Evolutionary conservation across 2,888 invertebrate species (phyloP).

Genomic region (Himalopsyche japonica): DNA sequence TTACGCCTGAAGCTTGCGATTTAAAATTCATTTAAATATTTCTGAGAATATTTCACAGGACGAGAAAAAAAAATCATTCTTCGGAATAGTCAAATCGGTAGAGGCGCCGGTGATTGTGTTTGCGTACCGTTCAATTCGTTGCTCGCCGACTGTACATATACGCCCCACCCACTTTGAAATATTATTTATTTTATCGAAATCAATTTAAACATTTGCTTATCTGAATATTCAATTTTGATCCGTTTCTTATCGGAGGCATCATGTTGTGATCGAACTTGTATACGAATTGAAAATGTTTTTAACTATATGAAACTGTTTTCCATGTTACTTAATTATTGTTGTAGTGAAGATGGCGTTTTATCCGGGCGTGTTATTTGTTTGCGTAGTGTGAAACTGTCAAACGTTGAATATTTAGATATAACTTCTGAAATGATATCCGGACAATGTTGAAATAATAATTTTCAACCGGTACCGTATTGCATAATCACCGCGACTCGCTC

Average conservation of each 20-base stretch:
- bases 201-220: background rate
- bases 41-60: background rate
- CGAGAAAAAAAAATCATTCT: background rate
- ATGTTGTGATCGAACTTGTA: constrained; percentile 36
- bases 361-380: constrained; percentile 10
- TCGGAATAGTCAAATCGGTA: background rate
- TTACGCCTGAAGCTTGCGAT: background rate
- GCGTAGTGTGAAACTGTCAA: background rate
- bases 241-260: constrained; percentile 2
- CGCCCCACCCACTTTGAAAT: background rate
- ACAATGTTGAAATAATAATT: background rate
- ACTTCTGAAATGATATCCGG: background rate
- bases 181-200: background rate
- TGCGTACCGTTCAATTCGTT: background rate
- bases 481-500: constrained; percentile 35
- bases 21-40: background rate
- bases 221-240: background rate
- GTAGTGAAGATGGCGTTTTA: constrained; percentile 10
- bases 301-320: constrained; percentile 20
- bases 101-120: background rate
- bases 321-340: constrained; percentile 25
- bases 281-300: constrained; percentile 34
- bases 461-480: constrained; percentile 1
- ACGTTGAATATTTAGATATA: constrained; percentile 13
- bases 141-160: background rate